These are phyloP conservation scores for Tyria jacobaeae DNA, from an alignment of 2,888 invertebrate genomes.

Conservation along the genomic window DNA sequence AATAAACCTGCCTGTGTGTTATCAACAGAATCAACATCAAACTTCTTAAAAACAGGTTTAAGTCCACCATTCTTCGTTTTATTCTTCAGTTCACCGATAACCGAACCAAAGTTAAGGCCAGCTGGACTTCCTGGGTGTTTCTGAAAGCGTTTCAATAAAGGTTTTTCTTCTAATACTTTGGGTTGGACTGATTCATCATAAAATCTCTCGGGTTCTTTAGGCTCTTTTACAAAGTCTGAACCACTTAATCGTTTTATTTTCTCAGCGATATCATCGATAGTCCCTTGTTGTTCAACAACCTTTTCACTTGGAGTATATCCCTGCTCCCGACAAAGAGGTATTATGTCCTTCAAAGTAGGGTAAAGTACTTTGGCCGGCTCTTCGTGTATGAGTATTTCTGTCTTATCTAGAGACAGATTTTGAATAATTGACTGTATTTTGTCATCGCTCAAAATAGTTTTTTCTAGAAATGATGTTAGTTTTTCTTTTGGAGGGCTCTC, in stretches of 20 bases:
- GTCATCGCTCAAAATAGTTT: constrained; percentile 78
- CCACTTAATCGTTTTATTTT: constrained; percentile 60
- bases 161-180: constrained; percentile 56
- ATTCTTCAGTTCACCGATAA: constrained; percentile 79
- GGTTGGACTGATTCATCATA: constrained; percentile 33
- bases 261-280: constrained; percentile 67
- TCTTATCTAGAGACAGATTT: constrained; percentile 75
- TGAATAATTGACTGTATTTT: constrained; percentile 81
- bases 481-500: constrained; percentile 81
- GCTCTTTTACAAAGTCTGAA: constrained; percentile 36
- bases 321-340: constrained; percentile 47
- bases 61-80: constrained; percentile 76
- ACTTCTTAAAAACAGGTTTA: constrained; percentile 81
- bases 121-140: constrained; percentile 72
- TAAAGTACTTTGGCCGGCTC: constrained; percentile 45
- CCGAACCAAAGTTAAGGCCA: constrained; percentile 78
- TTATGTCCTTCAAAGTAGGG: constrained; percentile 43
- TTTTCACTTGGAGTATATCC: constrained; percentile 58
- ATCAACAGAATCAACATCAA: constrained; percentile 69
- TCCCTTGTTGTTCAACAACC: constrained; percentile 57
- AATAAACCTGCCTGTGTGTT: constrained; percentile 70
- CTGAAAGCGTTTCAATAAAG: constrained; percentile 68
- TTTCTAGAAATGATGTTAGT: constrained; percentile 78
- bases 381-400: constrained; percentile 54
- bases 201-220: constrained; percentile 23